Percentiles rank a stretch among this genome's conserved stretches.
phyloP scores from a whole-genome alignment of 1,140 invertebrate species.

The Apis dorsata region DNA sequence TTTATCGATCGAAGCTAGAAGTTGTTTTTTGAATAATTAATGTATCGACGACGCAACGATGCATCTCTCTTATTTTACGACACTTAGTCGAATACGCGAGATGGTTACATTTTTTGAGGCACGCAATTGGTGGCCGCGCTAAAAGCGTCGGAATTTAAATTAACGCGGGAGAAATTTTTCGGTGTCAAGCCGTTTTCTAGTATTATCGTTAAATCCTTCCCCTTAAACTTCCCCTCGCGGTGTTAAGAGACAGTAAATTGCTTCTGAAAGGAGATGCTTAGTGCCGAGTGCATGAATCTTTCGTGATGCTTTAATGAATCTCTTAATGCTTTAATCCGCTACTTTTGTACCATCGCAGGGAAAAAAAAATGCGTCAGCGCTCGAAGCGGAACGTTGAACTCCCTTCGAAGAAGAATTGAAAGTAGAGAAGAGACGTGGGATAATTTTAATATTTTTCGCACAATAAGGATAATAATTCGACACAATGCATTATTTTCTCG shows the following conservation, averaged over 20 bases:
- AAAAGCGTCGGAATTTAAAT: not conserved
- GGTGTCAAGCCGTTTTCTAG: not conserved
- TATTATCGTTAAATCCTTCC: slow-evolving; percentile 21
- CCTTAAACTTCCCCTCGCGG: not conserved
- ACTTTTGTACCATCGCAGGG: not conserved
- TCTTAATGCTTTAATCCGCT: slow-evolving; percentile 25
- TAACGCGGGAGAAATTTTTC: slow-evolving; percentile 4
- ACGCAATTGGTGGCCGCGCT: not conserved
- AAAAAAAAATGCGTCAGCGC: not conserved
- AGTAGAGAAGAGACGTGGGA: not conserved
- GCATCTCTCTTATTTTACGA: not conserved
- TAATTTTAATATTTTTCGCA: not conserved
- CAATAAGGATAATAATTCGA: too few relatives aligned
- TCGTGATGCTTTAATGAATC: slow-evolving; percentile 23
- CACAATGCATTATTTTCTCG: not conserved
- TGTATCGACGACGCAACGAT: not conserved
- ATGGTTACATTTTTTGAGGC: not conserved
- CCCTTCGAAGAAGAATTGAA: not conserved
- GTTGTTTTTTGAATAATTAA: not conserved
- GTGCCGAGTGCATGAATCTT: slow-evolving; percentile 19
- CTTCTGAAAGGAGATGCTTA: slow-evolving; percentile 23
- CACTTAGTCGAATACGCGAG: not conserved
- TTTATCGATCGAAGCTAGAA: not conserved
- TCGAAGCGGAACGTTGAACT: not conserved
- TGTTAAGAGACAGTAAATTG: slow-evolving; percentile 18